phyloP scores from a whole-genome alignment of 1,140 invertebrate genomes.

The Musca domestica region DNA sequence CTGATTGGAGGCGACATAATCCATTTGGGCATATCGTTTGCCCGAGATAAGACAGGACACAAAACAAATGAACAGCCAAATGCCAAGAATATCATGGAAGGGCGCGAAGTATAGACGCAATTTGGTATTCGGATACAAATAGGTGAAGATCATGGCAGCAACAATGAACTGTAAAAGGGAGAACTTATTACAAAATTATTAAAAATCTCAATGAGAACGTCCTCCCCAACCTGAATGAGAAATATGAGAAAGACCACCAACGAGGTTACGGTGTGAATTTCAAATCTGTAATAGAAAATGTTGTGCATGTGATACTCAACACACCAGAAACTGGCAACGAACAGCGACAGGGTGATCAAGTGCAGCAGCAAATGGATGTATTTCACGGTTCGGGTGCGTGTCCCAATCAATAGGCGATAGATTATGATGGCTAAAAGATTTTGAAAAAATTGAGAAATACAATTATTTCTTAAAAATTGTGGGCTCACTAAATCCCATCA shows the following conservation, averaged over 20 bases:
- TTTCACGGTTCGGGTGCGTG: background rate
- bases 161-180: background rate
- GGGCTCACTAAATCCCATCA: background rate
- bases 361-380: background rate
- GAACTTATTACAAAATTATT: too few relatives aligned
- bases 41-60: constrained; percentile 1
- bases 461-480: background rate
- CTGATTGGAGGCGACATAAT: background rate
- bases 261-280: background rate
- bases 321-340: background rate
- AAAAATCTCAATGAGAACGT: background rate
- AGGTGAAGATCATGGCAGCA: background rate
- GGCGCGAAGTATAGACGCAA: background rate
- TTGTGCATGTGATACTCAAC: background rate
- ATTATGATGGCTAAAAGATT: background rate
- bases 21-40: background rate
- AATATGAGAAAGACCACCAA: background rate
- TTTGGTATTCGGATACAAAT: background rate
- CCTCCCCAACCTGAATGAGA: background rate
- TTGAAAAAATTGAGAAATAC: too few relatives aligned
- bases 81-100: constrained; percentile 12
- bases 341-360: background rate
- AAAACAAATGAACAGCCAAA: background rate
- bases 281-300: background rate
- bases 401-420: background rate